Evolutionary conservation across 2,113 vertebrate species (phyloP).

Genomic region (Upupa epops): DNA sequence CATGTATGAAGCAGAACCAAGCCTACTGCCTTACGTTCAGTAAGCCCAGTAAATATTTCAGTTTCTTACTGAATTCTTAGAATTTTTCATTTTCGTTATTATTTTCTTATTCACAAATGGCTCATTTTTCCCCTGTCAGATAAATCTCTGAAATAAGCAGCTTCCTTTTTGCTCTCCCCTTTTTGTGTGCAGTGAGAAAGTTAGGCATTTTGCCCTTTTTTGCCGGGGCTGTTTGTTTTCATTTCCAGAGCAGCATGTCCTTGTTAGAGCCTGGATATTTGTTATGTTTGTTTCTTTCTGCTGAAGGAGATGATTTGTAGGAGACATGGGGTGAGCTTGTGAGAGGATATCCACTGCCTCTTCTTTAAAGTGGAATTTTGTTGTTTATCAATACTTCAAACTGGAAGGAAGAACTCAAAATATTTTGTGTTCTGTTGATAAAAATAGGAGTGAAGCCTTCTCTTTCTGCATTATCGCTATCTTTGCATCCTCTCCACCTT

Average conservation of each 20-base stretch:
- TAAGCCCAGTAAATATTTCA: not conserved
- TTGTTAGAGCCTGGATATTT: not conserved
- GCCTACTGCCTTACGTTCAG: not conserved
- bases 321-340: not conserved
- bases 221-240: not conserved
- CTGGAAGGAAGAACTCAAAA: not conserved
- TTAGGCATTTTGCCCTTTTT: not conserved
- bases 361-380: not conserved
- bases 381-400: not conserved
- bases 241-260: not conserved
- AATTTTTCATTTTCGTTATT: not conserved
- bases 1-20: not conserved
- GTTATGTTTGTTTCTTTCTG: not conserved
- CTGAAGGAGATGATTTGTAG: not conserved
- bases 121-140: not conserved
- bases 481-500: not conserved
- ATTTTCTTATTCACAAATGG: not conserved
- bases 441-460: not conserved
- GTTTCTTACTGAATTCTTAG: not conserved
- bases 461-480: not conserved
- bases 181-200: not conserved
- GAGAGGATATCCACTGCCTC: not conserved
- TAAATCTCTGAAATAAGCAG: not conserved
- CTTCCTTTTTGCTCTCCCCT: not conserved
- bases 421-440: not conserved